A percentile compares a stretch with the other conserved stretches of the same genome.
Evolutionary conservation across 2,113 vertebrate genomes (phyloP).

Genomic region (Oriolus oriolus): DNA sequence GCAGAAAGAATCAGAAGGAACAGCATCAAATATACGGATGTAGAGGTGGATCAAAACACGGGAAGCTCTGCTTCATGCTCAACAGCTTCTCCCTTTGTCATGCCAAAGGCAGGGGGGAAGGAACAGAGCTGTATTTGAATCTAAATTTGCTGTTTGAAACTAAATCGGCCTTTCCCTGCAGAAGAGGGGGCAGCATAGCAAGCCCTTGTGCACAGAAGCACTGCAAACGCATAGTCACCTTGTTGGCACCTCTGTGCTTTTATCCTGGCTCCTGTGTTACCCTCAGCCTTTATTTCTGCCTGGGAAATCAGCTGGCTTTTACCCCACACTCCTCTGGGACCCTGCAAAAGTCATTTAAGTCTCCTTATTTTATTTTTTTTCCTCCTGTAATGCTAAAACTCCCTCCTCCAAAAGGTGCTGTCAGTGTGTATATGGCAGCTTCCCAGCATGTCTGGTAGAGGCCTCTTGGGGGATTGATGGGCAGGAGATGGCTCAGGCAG

Average conservation of each 20-base stretch:
- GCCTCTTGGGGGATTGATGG: background rate
- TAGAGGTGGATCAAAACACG: background rate
- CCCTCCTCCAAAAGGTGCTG: background rate
- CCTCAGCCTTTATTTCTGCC: background rate
- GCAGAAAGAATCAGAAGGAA: slow-evolving; percentile 14
- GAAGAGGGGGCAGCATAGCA: background rate
- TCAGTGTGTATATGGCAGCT: background rate
- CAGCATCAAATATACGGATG: background rate
- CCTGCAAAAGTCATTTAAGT: background rate
- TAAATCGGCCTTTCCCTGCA: background rate
- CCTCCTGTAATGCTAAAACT: background rate
- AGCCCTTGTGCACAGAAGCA: background rate
- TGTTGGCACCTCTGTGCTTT: background rate
- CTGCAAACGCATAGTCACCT: background rate
- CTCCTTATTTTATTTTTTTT: background rate
- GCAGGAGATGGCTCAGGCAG: background rate
- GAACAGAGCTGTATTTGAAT: background rate
- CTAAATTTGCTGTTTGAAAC: background rate
- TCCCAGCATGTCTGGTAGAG: background rate
- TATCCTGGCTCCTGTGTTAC: background rate
- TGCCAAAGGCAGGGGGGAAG: background rate
- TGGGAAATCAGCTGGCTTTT: background rate
- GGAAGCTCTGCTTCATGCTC: background rate
- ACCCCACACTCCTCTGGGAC: background rate
- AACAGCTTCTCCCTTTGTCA: background rate